phyloP scores from a whole-genome alignment of 2,888 invertebrate species.

The Synergus itoensis region DNA sequence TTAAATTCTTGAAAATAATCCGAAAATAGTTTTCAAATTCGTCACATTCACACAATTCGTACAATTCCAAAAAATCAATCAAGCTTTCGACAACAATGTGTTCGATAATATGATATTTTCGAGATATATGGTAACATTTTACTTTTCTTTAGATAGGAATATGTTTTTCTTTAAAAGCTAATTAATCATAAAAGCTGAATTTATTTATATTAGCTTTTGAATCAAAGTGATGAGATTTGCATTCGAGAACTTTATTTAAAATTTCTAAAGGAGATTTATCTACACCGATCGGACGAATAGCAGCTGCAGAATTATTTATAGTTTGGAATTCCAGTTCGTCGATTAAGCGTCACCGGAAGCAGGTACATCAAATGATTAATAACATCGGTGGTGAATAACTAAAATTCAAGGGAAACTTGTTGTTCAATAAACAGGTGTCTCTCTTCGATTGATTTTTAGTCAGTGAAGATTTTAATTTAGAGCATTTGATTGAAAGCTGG shows the following conservation, averaged over 20 bases:
- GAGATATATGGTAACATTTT: too few relatives aligned
- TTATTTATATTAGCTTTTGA: not conserved
- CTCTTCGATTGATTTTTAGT: slow-evolving; percentile 6
- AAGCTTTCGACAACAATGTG: too few relatives aligned
- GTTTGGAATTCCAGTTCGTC: not conserved
- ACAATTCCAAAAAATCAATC: too few relatives aligned
- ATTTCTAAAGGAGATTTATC: not conserved
- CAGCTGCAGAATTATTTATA: slow-evolving; percentile 6
- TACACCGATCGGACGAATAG: not conserved
- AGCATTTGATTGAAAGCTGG: not conserved
- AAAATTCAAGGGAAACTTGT: not conserved
- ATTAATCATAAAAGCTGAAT: not conserved
- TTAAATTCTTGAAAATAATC: too few relatives aligned
- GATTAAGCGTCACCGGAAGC: slow-evolving; percentile 29
- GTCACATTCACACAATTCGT: too few relatives aligned
- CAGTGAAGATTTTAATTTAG: not conserved
- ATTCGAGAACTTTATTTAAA: not conserved
- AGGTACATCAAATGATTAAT: slow-evolving; percentile 27
- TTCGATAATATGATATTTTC: too few relatives aligned
- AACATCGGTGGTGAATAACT: not conserved
- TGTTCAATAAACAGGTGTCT: slow-evolving; percentile 1
- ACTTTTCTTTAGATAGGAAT: too few relatives aligned
- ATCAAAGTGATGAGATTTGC: not conserved
- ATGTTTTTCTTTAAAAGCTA: not conserved
- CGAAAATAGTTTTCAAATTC: too few relatives aligned